Percentiles rank a stretch among this genome's conserved stretches.
Evolutionary conservation across 2,888 invertebrate species (phyloP).

Genomic region (Hanleya hanleyi): DNA sequence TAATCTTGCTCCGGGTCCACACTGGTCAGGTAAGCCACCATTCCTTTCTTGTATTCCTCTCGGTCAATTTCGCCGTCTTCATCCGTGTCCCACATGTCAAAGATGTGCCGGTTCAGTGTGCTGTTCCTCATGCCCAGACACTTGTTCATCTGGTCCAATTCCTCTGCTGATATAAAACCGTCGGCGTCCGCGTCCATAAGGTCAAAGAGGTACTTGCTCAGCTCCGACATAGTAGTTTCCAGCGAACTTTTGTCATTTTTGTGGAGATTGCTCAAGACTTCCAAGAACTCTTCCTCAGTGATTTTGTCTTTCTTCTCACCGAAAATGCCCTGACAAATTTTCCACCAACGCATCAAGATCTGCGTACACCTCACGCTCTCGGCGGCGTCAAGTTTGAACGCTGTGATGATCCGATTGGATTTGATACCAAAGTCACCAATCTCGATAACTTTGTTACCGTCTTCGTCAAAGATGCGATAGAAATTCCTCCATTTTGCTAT

Average conservation of each 20-base stretch:
- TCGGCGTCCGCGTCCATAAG: slow-evolving; percentile 3
- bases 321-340: neutral
- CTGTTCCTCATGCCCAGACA: neutral
- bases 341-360: slow-evolving; percentile 8
- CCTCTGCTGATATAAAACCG: neutral
- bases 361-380: neutral
- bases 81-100: slow-evolving; percentile 6
- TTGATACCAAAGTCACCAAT: neutral
- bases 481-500: slow-evolving; percentile 2
- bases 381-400: neutral
- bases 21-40: slow-evolving; percentile 6
- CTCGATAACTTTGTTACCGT: neutral
- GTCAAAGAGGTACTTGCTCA: slow-evolving; percentile 1
- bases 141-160: slow-evolving; percentile 7
- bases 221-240: neutral
- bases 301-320: neutral
- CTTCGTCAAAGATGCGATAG: slow-evolving; percentile 4
- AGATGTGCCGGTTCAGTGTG: neutral
- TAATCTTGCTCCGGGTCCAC: neutral
- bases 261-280: neutral
- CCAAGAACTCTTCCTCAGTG: neutral
- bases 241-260: neutral
- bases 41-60: neutral
- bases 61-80: neutral
- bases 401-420: neutral